Evolutionary conservation across 2,888 invertebrate genomes (phyloP), one percentile per base, ranked within the genome.

Genomic region (Sisyra terminalis): DNA sequence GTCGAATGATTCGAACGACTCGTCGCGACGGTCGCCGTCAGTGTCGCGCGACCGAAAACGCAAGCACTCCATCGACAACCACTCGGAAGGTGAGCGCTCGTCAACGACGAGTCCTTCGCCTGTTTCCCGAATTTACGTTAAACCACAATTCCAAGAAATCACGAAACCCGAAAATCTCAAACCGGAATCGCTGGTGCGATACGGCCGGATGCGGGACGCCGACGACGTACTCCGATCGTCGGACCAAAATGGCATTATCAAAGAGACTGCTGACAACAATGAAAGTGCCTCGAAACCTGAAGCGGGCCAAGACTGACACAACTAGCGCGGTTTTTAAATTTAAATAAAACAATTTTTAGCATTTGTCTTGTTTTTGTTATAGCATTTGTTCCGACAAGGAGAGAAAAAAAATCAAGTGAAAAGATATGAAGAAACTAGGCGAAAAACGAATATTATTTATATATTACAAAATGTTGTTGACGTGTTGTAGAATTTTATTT

Each of bases 141-240:
- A 64, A 49, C 47, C 44, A 34, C 47, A 47, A 42, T 46, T 46
- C 18, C 61, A 60, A 48, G 64, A 64, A 47, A 54, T 64, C 46
- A 60, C 56, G 15, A 63, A 63, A 44, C 63, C 63, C 39, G 63
- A 64, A 47, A 64, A 64, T 53, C 51, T 64, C 37, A 63, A 63
- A 50, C 59, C 59, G 14, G 61, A 63, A 50, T 62, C 60, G 59
- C 50, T 64, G 55, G 59, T 64, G 51, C 57, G 63, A 46, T 62
- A 58, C 52, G 54, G 58, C 11, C 40, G 29, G 2, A 17, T 9
- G 29, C 11, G 13, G 9, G 31, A 40, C 38, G 38, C 15, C 46
- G 58, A 56, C 35, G 52, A 55, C 43, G 48, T 57, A 13, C 9
- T 13, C 17, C 18, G n/a, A 11, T 11, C 14, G 31, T 49, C 53